phyloP scores from a whole-genome alignment of 2,797 vertebrate genomes.

The Uromys caudimaculatus region DNA sequence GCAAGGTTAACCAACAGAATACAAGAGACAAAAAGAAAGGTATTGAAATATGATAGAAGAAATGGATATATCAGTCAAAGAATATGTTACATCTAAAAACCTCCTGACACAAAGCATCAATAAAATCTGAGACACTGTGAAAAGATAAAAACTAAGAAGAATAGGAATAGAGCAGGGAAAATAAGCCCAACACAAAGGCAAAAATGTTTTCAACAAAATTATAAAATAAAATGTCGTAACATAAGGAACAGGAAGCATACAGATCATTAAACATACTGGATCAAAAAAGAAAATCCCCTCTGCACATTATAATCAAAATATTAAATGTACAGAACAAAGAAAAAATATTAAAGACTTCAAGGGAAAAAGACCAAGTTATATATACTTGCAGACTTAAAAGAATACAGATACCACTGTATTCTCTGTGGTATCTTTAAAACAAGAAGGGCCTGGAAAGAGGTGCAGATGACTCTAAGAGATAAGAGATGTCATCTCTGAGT shows the following conservation, averaged over 20 bases:
- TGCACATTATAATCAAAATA: too few relatives aligned
- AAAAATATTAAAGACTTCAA: too few relatives aligned
- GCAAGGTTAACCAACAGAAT: background rate
- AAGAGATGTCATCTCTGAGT: too few relatives aligned
- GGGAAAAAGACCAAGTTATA: background rate
- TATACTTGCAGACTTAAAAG: background rate
- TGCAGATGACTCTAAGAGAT: too few relatives aligned
- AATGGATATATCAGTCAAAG: background rate
- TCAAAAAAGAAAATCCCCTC: too few relatives aligned
- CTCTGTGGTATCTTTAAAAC: background rate
- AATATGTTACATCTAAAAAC: background rate
- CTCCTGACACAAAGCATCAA: background rate
- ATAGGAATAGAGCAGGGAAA: background rate
- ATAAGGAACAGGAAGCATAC: background rate
- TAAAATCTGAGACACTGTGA: background rate
- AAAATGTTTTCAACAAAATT: background rate
- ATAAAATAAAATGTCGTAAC: background rate
- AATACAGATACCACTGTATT: background rate
- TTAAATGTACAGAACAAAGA: too few relatives aligned
- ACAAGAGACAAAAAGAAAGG: background rate
- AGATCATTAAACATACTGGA: too few relatives aligned
- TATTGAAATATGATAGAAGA: background rate
- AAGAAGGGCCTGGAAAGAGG: too few relatives aligned
- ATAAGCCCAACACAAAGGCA: background rate
- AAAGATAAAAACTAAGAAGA: background rate